Percentiles rank a stretch among this genome's conserved stretches.
These are phyloP conservation scores for Silurus asotus DNA, from an alignment of 2,113 vertebrate genomes.

Conservation along the genomic window DNA sequence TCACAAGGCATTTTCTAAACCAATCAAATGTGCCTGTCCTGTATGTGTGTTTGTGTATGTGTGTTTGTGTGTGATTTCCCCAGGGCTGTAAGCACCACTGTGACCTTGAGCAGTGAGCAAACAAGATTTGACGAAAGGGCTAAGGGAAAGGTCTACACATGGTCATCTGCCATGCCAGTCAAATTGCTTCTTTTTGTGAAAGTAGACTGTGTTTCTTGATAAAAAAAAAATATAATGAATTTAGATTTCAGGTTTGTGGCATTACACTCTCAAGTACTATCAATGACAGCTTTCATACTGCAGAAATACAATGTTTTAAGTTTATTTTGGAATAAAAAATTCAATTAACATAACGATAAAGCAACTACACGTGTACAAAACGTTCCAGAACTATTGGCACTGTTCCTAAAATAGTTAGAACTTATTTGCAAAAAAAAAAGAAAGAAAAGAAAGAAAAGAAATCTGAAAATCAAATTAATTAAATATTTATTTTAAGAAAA, in stretches of 20 bases:
- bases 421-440: not conserved
- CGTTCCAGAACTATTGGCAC: not conserved
- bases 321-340: too few species aligned
- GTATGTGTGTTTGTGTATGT: not conserved
- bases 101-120: slow-evolving; percentile 35
- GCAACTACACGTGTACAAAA: not conserved
- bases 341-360: not conserved
- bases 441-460: not conserved
- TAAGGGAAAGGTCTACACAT: not conserved
- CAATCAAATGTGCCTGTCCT: not conserved
- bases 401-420: not conserved
- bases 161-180: not conserved
- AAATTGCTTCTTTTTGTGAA: not conserved
- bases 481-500: not conserved
- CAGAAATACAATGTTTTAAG: too few species aligned
- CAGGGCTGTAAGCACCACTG: slow-evolving; percentile 64
- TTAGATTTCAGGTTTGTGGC: not conserved
- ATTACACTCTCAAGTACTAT: not conserved
- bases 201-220: not conserved
- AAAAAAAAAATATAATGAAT: not conserved
- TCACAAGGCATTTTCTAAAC: slow-evolving; percentile 7
- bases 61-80: slow-evolving; percentile 54
- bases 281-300: not conserved
- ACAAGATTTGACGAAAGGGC: not conserved
- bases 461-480: not conserved